Base-by-base conservation (phyloP, 2,113 vertebrate genomes). In the Oreamnos americanus region DNA sequence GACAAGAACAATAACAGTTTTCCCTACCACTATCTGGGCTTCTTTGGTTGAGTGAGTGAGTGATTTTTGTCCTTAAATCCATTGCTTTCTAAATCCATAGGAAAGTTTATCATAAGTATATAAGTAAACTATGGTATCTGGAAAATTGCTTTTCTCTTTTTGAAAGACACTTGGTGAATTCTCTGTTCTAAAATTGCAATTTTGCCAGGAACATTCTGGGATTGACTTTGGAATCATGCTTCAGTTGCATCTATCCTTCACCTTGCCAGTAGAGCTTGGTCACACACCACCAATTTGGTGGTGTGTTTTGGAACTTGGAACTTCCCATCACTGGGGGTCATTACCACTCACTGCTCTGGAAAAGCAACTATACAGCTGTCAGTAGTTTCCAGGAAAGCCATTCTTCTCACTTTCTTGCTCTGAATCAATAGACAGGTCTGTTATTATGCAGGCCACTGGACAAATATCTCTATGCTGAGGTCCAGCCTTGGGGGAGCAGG, bases 131-230 rank as follows among this genome's bases (percentile, higher is more conserved):
- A 45, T 10, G 36, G 19, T 76, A 91, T 90, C 51, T 93, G 64
- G 64, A 91, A 83, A 94, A 58, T 45, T 55, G 25, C n/a, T 85
- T 92, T 93, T 84, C 45, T 91, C 95, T 92, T 96, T 88, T 90
- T 86, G 45, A 87, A 83, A 96, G 93, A 62, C 36, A 98, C 89
- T 95, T 87, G 57, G 43, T 79, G 26, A 95, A 86, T 76, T 95
- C 26, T 94, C n/a, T 91, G 28, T 87, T 97, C 10, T 94, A 76
- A 93, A 90, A 89, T 45, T n/a, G 17, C 26, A 39, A 19, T 92
- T 94, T 47, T 85, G 62, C 78, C 25, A 90, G 28, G 28, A 89
- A 87, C 15, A 84, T 95, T 85, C 82, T 84, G 39, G 25, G 14
- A 81, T 26, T 93, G 93, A 79, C 85, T 97, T 92, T 88, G 92